phyloP scores from a whole-genome alignment of 1,140 invertebrate species.

The Colletes gigas region DNA sequence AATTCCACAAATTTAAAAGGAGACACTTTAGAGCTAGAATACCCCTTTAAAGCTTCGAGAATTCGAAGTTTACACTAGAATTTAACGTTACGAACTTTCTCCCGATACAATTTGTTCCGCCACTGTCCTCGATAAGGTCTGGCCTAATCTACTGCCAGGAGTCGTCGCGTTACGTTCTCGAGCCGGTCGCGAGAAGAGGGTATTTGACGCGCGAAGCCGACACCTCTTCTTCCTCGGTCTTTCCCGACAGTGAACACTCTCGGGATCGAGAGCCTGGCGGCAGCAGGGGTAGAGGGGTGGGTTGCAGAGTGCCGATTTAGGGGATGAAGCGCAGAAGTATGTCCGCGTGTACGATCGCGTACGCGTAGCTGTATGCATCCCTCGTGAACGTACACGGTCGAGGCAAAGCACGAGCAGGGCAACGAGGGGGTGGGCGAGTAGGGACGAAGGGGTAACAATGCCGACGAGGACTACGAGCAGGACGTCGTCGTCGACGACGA shows the following conservation, averaged over 20 bases:
- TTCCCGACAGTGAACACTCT: constrained; percentile 2
- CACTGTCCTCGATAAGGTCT: not conserved
- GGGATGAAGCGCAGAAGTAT: constrained; percentile 74
- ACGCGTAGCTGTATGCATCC: constrained; percentile 17
- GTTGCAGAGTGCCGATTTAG: constrained; percentile 73
- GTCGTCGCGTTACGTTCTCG: constrained; percentile 23
- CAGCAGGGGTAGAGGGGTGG: not conserved
- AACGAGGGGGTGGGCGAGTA: not conserved
- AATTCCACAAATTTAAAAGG: too few species aligned
- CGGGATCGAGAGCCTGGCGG: not conserved
- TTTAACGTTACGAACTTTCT: constrained; percentile 5
- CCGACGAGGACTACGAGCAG: constrained; percentile 33
- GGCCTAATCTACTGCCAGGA: constrained; percentile 7
- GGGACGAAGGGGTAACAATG: constrained; percentile 44
- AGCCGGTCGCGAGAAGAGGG: not conserved
- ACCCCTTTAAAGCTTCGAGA: too few species aligned
- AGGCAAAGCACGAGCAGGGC: not conserved
- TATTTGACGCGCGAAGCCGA: constrained; percentile 31
- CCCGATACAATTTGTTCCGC: not conserved
- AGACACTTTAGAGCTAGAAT: too few species aligned
- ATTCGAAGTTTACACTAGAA: too few species aligned
- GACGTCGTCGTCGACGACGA: constrained; percentile 32
- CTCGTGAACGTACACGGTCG: not conserved
- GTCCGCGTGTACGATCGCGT: constrained; percentile 37
- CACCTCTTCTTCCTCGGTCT: constrained; percentile 15